Percentiles rank a stretch among this genome's conserved stretches.
Conservation (phyloP, 1,140 invertebrate genomes). For the Psix sp. region DNA sequence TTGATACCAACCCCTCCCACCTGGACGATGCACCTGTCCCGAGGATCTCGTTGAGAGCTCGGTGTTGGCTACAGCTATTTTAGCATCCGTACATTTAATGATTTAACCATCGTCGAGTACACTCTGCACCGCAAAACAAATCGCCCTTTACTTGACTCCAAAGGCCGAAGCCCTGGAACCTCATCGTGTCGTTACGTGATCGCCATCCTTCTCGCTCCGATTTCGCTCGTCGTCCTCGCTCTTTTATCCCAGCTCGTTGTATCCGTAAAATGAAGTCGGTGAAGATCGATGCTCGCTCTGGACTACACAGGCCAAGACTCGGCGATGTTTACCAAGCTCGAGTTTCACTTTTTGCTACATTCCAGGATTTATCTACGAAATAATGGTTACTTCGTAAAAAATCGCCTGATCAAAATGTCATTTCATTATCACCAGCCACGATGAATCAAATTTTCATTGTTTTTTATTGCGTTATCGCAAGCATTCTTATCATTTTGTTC, state of each 20-base stretch:
- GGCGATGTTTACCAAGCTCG: background rate
- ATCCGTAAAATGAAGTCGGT: slow-evolving; percentile 36
- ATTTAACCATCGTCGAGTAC: slow-evolving; percentile 57
- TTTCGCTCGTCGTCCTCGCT: slow-evolving; percentile 8
- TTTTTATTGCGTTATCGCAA: no score
- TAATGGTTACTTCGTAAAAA: no score
- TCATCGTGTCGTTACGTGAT: slow-evolving; percentile 35
- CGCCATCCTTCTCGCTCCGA: slow-evolving; percentile 48
- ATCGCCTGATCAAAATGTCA: no score
- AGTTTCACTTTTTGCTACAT: no score
- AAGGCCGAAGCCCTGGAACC: slow-evolving; percentile 52
- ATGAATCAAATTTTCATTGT: no score
- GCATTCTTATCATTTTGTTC: no score
- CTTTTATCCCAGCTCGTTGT: slow-evolving; percentile 37
- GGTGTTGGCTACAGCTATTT: slow-evolving; percentile 54
- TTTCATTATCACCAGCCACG: no score
- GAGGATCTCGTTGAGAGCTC: slow-evolving; percentile 55
- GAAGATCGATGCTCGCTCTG: slow-evolving; percentile 30
- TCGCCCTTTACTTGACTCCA: slow-evolving; percentile 44
- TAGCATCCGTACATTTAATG: slow-evolving; percentile 59
- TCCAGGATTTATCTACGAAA: background rate
- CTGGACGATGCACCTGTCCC: slow-evolving; percentile 42
- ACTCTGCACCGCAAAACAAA: slow-evolving; percentile 58
- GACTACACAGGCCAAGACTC: slow-evolving; percentile 6
- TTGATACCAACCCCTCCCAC: background rate